A percentile compares a stretch with the other conserved stretches of the same genome.
Evolutionary conservation across 2,888 invertebrate species (phyloP).

Genomic region (Willowsia nigromaculata): DNA sequence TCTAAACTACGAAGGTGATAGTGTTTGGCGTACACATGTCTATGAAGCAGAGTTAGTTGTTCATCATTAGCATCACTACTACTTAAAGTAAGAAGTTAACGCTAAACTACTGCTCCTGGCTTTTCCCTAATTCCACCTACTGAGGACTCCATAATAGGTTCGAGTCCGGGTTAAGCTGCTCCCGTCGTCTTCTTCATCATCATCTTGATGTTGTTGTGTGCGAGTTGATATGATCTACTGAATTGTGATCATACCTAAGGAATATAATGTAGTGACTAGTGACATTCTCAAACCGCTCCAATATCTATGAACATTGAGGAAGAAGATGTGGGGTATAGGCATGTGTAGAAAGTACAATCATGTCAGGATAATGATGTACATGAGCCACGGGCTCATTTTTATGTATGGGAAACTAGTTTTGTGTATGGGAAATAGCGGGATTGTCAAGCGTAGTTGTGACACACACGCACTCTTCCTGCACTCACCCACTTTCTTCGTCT

Average conservation of each 20-base stretch:
- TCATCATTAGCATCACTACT: neutral
- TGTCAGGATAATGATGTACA: neutral
- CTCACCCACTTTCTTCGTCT: constrained; percentile 32
- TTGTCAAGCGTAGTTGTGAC: neutral
- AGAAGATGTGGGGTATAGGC: neutral
- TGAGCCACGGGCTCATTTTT: neutral
- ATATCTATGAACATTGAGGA: neutral
- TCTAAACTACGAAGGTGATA: neutral
- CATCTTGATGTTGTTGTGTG: neutral
- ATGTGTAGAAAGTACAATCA: neutral
- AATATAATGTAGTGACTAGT: neutral
- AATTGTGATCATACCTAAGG: constrained; percentile 44
- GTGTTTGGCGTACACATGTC: neutral
- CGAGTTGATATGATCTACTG: constrained; percentile 53
- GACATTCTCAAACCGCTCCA: neutral
- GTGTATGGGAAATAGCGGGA: neutral
- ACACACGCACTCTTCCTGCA: too few relatives aligned
- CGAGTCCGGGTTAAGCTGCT: constrained; percentile 34
- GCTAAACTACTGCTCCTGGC: constrained; percentile 32
- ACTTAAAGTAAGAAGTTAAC: constrained; percentile 6
- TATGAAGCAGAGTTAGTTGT: neutral
- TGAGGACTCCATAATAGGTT: constrained; percentile 38
- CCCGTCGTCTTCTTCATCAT: constrained; percentile 34
- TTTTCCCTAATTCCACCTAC: constrained; percentile 53
- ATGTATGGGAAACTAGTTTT: neutral